Evolutionary conservation across 1,140 invertebrate species (phyloP).

Genomic region (Lepidurus arcticus): DNA sequence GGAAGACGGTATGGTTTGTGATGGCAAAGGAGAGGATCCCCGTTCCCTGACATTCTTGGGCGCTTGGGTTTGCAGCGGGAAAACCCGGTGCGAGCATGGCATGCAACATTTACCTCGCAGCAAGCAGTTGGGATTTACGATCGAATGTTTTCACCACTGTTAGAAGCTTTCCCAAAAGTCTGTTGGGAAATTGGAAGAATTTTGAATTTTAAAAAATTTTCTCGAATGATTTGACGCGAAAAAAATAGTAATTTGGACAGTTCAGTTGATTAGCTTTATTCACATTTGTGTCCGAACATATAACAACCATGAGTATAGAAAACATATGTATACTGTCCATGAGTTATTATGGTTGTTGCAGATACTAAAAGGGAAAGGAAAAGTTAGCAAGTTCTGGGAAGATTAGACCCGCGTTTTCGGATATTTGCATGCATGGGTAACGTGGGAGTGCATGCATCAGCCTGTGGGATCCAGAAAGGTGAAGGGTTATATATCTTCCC

Average conservation of each 20-base stretch:
- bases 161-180: neutral
- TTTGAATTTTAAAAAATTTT: neutral
- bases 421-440: slow-evolving; percentile 4
- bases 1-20: slow-evolving; percentile 16
- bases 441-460: neutral
- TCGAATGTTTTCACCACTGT: neutral
- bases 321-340: neutral
- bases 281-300: too few relatives aligned
- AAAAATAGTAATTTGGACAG: neutral
- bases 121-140: neutral
- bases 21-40: neutral
- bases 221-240: neutral
- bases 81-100: slow-evolving; percentile 8
- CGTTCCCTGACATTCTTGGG: slow-evolving; percentile 2
- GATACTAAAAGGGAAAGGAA: neutral
- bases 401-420: neutral
- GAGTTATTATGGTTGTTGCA: neutral
- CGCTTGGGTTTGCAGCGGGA: neutral
- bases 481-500: neutral
- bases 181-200: neutral
- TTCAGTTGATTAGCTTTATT: neutral
- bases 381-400: neutral
- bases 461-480: neutral
- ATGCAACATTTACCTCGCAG: slow-evolving; percentile 8
- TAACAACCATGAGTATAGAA: neutral